Base-by-base conservation (phyloP, 2,797 vertebrate species). In the Hypotaenidia philippensis region DNA sequence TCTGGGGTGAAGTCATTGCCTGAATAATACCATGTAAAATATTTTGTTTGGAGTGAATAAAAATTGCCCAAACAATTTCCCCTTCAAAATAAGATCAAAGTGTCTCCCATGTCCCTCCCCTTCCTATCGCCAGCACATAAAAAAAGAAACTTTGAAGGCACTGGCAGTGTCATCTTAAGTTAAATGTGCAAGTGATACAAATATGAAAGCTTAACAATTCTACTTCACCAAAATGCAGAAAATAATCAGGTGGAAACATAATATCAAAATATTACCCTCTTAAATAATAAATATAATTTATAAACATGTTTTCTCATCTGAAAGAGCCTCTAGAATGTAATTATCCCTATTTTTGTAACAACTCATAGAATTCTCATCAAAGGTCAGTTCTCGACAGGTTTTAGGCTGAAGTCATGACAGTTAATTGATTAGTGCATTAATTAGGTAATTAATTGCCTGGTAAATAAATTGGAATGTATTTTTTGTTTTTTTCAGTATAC, bases 391-490 rank as follows among this genome's bases (percentile, higher is more conserved):
- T 49, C 27, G 83, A 61, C 52, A 94, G 53, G 6, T 61, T 89
- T 92, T 81, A 83, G 78, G 81, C 60, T 83, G 70, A 85, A 90
- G 87, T 80, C 36, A 81, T 85, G 60, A 74, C 61, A 78, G 52
- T 79, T 83, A 90, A 45, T 80, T 88, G 55, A 63, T 38, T 59
- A 72, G 84, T 49, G 57, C 78, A 70, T 70, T 78, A 60, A 72
- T 41, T 92, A 56, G 40, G 25, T 8, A 49, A n/a, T 38, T 1
- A 55, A 45, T 80, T 72, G 7, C 32, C 49, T 83, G 47, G 79
- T 64, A 86, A 90, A 90, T 94, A 83, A 96, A 95, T 92, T 53
- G 82, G 68, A 80, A 76, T 88, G 49, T 90, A 83, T 86, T 91
- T 70, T 57, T 92, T 27, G 26, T 49, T 82, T 83, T 78, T 8